These are phyloP conservation scores for Ammodytes marinus DNA, from an alignment of 2,113 vertebrate genomes.

Conservation along the genomic window DNA sequence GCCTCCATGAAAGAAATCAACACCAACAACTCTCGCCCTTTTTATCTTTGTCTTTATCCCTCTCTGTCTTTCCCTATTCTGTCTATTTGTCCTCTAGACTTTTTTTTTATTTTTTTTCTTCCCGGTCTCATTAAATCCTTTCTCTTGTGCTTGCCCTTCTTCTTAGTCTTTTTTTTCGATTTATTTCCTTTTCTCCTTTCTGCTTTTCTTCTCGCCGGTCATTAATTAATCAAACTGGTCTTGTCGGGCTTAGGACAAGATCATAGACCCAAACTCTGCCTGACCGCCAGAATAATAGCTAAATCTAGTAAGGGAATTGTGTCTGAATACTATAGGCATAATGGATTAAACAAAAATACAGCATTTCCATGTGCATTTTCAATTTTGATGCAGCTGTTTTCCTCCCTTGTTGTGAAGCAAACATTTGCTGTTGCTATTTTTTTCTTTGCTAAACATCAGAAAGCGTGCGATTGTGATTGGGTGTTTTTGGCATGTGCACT, in stretches of 20 bases:
- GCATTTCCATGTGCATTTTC: conserved; percentile 69
- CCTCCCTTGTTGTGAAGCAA: conserved; percentile 48
- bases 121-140: conserved; percentile 30
- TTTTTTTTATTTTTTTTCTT: neutral
- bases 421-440: conserved; percentile 58
- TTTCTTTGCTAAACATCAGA: conserved; percentile 15
- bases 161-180: neutral
- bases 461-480: neutral
- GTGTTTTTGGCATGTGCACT: neutral
- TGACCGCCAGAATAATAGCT: conserved; percentile 53
- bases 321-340: conserved; percentile 36
- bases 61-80: neutral
- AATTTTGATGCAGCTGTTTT: conserved; percentile 70
- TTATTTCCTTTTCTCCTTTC: conserved; percentile 3
- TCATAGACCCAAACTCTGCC: conserved; percentile 30
- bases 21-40: conserved; percentile 53
- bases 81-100: neutral
- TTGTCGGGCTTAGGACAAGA: conserved; percentile 47
- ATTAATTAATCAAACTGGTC: conserved; percentile 47
- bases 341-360: conserved; percentile 36
- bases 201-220: conserved; percentile 5
- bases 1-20: conserved; percentile 72
- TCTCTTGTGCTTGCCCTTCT: neutral
- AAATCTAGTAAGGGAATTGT: conserved; percentile 42
- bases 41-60: conserved; percentile 22